Evolutionary conservation across 2,888 invertebrate genomes (phyloP), one percentile per base, ranked within the genome.

Genomic region (Phrixothrix hirtus): DNA sequence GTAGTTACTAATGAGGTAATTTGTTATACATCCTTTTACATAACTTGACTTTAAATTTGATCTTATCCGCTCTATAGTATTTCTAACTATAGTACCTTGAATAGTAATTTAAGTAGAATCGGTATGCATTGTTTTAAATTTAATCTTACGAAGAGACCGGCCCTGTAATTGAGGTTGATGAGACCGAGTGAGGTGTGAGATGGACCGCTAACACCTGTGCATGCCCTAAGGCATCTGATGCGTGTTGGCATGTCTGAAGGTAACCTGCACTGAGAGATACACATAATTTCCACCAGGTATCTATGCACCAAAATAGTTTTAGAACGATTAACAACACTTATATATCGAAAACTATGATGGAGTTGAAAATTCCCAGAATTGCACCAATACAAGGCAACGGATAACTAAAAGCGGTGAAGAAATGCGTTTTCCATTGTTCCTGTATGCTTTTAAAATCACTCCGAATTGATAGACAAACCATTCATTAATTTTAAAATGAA

Each of bases 91-190:
- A 57, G 58, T 58, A 58, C 60, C 59, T 55, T 55, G 56, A 59
- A 57, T 60, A 63, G 57, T 64, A 64, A 64, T 69, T 70, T 68
- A 68, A 58, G 66, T 64, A 64, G 66, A 69, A 68, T 70, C 67
- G 68, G 67, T 69, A 70, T 65, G 72, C 69, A 71, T 74, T 74
- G 72, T 74, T 73, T 73, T 70, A 71, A 74, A 74, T 73, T 73
- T 73, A 74, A 74, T 74, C 73, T 73, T 71, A 67, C 69, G 72
- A 71, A 70, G 71, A 72, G 67, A 69, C 71, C 72, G 71, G 72
- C 71, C 72, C 71, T 74, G 73, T 73, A 73, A 74, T 74, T 74
- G 73, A 71, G 70, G 67, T 70, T 72, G 73, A 73, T 73, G 72
- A 71, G 69, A 69, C 70, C 71, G 70, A 69, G 67, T 59, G 64